A percentile compares a stretch with the other conserved stretches of the same genome.
Conservation (phyloP, 2,113 vertebrate genomes). For the Emydura subglobosa region DNA sequence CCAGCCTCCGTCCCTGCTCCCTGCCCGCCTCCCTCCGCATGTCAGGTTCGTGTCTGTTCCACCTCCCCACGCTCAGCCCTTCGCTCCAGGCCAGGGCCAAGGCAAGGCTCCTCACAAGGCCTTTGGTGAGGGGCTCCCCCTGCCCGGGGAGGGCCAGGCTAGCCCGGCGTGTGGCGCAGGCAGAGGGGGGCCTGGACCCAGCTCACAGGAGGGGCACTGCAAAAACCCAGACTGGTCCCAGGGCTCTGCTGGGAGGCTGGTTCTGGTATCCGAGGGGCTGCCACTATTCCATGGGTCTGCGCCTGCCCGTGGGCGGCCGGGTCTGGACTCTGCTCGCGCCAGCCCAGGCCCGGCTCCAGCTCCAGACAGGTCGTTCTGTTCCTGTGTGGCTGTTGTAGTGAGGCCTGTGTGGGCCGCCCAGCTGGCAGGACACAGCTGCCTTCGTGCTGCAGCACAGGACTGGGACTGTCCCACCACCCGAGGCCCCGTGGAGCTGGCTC, state of each 20-base stretch:
- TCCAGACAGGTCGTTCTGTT: too few relatives aligned
- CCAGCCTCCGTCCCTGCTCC: slow-evolving; percentile 74
- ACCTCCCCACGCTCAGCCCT: slow-evolving; percentile 76
- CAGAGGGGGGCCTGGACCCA: neutral
- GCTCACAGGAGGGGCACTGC: neutral
- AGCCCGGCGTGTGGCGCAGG: neutral
- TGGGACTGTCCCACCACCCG: too few relatives aligned
- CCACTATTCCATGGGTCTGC: too few relatives aligned
- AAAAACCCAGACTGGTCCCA: neutral
- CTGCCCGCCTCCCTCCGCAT: slow-evolving; percentile 82
- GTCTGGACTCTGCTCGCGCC: too few relatives aligned
- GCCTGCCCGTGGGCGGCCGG: too few relatives aligned
- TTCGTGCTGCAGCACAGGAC: neutral
- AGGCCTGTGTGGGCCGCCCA: neutral
- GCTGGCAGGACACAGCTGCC: neutral
- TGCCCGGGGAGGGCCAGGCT: neutral
- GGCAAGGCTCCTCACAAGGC: slow-evolving; percentile 70
- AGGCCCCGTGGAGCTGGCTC: too few relatives aligned
- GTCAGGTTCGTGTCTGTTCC: slow-evolving; percentile 88
- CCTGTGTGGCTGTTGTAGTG: too few relatives aligned
- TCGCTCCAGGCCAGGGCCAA: slow-evolving; percentile 76
- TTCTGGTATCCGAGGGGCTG: too few relatives aligned
- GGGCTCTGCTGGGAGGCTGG: too few relatives aligned
- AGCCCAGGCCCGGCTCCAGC: too few relatives aligned
- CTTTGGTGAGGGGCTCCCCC: neutral